Evolutionary conservation across 2,888 invertebrate species (phyloP).

Genomic region (Zygogramma bicolorata): DNA sequence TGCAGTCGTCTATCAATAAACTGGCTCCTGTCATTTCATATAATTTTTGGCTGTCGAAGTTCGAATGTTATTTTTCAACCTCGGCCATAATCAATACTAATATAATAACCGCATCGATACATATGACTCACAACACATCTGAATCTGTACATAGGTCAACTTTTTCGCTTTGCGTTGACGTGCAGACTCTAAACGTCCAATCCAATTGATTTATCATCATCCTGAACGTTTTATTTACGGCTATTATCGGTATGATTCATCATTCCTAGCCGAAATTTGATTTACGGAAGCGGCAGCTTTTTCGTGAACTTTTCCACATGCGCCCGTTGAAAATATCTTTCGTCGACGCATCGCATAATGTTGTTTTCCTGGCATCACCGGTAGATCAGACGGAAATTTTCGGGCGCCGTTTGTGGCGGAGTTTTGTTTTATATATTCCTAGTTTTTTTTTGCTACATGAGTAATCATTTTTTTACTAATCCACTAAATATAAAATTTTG

Average conservation of each 20-base stretch:
- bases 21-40: too few species aligned
- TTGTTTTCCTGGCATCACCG: too few species aligned
- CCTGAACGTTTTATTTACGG: background rate
- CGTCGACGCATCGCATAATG: too few species aligned
- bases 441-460: too few species aligned
- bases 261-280: background rate
- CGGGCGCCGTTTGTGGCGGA: too few species aligned
- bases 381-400: too few species aligned
- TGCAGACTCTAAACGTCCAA: conserved; percentile 14
- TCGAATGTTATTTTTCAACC: background rate
- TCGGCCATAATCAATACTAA: conserved; percentile 3
- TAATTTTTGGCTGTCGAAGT: too few species aligned
- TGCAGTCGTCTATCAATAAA: too few species aligned
- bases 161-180: background rate
- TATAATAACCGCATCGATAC: background rate
- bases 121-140: conserved; percentile 4
- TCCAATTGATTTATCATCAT: conserved; percentile 16
- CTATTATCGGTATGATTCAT: background rate
- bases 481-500: too few species aligned
- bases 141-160: background rate
- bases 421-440: too few species aligned
- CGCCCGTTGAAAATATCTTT: too few species aligned
- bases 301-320: background rate
- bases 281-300: background rate
- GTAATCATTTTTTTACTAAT: too few species aligned